A percentile compares a stretch with the other conserved stretches of the same genome.
Conservation (phyloP, 2,797 vertebrate genomes). For the Tadarida brasiliensis region DNA sequence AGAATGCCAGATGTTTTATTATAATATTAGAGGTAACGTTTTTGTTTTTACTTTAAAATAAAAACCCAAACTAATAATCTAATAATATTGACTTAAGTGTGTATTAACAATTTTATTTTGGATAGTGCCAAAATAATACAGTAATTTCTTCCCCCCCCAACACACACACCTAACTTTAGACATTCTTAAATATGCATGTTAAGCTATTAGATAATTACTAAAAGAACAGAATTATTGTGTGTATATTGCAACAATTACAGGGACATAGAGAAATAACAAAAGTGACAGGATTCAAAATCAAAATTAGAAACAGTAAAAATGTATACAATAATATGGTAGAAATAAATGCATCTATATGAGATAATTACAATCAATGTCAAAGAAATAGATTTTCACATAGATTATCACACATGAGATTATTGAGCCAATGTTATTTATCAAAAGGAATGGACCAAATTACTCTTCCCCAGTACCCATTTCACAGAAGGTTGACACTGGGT, state of each 20-base stretch:
- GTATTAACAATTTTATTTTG: not conserved
- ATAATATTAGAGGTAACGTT: not conserved
- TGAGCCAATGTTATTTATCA: not conserved
- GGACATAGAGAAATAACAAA: not conserved
- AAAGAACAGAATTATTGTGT: not conserved
- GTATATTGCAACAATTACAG: not conserved
- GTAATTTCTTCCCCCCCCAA: not conserved
- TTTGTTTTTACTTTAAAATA: not conserved
- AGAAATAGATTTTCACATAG: not conserved
- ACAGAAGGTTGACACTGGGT: not conserved
- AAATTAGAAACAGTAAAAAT: not conserved
- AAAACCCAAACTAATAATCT: not conserved
- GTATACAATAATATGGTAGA: not conserved
- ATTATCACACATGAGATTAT: not conserved
- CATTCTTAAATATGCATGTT: not conserved
- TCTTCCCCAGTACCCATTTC: not conserved
- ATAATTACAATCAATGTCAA: not conserved
- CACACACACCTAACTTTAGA: not conserved
- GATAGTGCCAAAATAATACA: not conserved
- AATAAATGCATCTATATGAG: not conserved
- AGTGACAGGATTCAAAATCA: not conserved
- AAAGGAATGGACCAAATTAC: not conserved
- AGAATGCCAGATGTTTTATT: not conserved
- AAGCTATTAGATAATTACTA: not conserved
- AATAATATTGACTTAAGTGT: not conserved